Evolutionary conservation across 2,888 invertebrate species (phyloP), one percentile per base, ranked within the genome.

Genomic region (Cistogaster globosa): DNA sequence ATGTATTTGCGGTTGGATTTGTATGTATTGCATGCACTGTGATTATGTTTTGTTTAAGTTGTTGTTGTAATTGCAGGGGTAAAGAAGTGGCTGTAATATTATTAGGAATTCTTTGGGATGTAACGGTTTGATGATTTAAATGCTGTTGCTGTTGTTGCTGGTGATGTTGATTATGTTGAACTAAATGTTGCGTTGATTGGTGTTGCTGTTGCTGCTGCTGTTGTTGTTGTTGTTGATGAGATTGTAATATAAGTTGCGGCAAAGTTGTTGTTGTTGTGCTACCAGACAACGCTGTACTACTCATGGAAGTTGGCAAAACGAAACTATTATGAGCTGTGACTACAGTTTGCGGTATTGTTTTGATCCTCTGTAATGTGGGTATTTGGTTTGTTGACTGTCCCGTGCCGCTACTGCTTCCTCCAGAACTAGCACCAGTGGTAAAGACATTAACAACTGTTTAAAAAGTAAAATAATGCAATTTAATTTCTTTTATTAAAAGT

Each of bases 381-480:
- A 84, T 65, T 76, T 84, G 89, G 72, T 62, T 86, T 3, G 88
- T 87, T 51, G 88, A 86, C 77, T 60, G 69, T 65, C 69, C 85
- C 86, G 69, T 84, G 87, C 89, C 88, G 20, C 88, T 88, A 2
- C 88, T 89, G n/a, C 7, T 74, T 2, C 67, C 78, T 32, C 51
- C 62, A n/a, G 55, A 38, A 53, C 22, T 68, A 26, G 45, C 26
- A 86, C 89, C 88, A 14, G 89, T 89, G 2, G 89, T 89, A 68
- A 90, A 91, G 0, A 92, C 89, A 81, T 92, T 92, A 20, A 92
- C 90, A 89, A 92, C 90, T 87, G 71, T 58, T 48, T 20, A 0
- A 0, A 60, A 78, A 20, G 57, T 2, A n/a, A 16, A 38, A 36
- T 48, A 48, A n/a, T 14, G 4, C 8, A 48, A 5, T 5, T 32